Conservation (phyloP, 2,797 vertebrate genomes). For the Oryzias sinensis region DNA sequence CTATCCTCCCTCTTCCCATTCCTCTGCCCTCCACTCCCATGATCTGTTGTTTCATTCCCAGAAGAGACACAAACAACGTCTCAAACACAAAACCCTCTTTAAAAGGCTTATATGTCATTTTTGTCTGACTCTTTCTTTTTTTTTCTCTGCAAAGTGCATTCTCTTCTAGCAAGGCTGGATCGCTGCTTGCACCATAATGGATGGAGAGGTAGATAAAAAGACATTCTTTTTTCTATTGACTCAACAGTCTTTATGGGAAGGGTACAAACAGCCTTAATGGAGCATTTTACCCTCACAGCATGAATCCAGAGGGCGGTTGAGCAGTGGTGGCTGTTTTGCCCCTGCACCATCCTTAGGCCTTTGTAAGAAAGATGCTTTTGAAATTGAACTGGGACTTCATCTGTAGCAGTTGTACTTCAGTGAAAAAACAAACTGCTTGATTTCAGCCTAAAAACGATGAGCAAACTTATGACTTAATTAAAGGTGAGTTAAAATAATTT, state of each 20-base stretch:
- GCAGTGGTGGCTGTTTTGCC: constrained; percentile 22
- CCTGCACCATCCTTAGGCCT: constrained; percentile 28
- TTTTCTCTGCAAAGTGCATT: constrained; percentile 17
- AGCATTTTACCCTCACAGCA: constrained; percentile 8
- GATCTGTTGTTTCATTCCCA: constrained; percentile 28
- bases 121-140: not conserved
- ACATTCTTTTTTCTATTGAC: constrained; percentile 3
- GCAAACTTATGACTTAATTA: too few relatives aligned
- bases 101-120: constrained; percentile 6
- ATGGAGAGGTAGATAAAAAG: constrained; percentile 8
- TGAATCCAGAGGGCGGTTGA: constrained; percentile 21
- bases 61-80: constrained; percentile 41
- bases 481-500: too few relatives aligned
- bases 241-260: constrained; percentile 12
- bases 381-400: constrained; percentile 44
- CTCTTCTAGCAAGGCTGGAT: constrained; percentile 3
- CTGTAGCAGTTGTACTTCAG: constrained; percentile 41
- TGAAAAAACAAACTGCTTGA: constrained; percentile 69
- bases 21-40: constrained; percentile 36
- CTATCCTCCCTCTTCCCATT: constrained; percentile 32
- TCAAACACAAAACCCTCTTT: constrained; percentile 31
- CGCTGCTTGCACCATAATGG: constrained; percentile 16
- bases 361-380: constrained; percentile 62
- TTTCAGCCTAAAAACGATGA: constrained; percentile 37
- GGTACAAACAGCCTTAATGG: constrained; percentile 20